A percentile compares a stretch with the other conserved stretches of the same genome.
phyloP scores from a whole-genome alignment of 1,140 invertebrate genomes.

The Atta cephalotes region DNA sequence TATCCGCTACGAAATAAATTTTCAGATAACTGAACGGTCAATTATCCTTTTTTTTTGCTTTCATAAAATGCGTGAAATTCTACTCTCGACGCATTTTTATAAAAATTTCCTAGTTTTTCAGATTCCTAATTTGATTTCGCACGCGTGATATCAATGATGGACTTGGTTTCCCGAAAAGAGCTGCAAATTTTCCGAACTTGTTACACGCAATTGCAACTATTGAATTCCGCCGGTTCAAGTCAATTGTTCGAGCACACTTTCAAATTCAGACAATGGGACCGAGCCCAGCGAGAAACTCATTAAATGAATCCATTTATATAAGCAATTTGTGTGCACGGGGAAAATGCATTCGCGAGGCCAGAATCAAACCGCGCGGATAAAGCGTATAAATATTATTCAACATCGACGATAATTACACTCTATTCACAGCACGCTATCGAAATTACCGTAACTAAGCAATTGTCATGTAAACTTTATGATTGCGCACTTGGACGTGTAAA shows the following conservation, averaged over 20 bases:
- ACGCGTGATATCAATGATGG: neutral
- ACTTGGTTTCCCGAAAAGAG: neutral
- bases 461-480: conserved; percentile 57
- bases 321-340: conserved; percentile 40
- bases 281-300: conserved; percentile 33
- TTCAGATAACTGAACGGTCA: neutral
- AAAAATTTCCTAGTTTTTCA: neutral
- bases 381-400: conserved; percentile 58
- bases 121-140: neutral
- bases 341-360: neutral
- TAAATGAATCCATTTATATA: conserved; percentile 49
- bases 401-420: conserved; percentile 50
- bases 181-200: conserved; percentile 15
- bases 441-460: conserved; percentile 55
- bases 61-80: conserved; percentile 2
- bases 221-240: neutral
- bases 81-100: neutral
- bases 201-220: conserved; percentile 17
- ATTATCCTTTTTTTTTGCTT: neutral
- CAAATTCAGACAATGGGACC: conserved; percentile 26
- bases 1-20: conserved; percentile 36
- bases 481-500: conserved; percentile 38
- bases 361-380: conserved; percentile 47
- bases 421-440: conserved; percentile 37
- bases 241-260: conserved; percentile 36